Percentiles rank a stretch among this genome's conserved stretches.
These are phyloP conservation scores for Dipus sagitta DNA, from an alignment of 2,797 vertebrate genomes.

Conservation along the genomic window DNA sequence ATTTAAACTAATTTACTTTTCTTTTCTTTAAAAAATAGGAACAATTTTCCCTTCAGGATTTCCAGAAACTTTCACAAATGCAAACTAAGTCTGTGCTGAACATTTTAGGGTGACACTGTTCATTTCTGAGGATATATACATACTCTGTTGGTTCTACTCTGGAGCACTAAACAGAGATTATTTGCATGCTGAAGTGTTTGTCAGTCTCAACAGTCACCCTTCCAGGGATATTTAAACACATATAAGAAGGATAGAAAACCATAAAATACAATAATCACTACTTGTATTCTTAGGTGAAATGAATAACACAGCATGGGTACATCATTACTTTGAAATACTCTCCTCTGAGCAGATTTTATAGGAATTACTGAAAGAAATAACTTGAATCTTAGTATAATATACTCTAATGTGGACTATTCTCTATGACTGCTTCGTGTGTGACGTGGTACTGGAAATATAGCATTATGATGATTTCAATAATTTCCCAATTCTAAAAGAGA, in stretches of 20 bases:
- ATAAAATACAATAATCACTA: conserved; percentile 51
- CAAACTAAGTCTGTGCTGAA: not conserved
- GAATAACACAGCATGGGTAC: not conserved
- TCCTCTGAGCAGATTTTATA: conserved; percentile 49
- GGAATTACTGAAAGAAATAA: conserved; percentile 29
- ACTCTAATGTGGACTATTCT: not conserved
- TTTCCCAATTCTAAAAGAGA: not conserved
- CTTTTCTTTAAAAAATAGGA: not conserved
- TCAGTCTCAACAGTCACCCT: not conserved
- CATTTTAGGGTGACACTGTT: not conserved
- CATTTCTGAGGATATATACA: not conserved
- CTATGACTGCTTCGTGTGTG: not conserved
- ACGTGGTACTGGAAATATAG: not conserved
- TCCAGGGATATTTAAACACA: conserved; percentile 32
- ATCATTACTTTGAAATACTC: conserved; percentile 60
- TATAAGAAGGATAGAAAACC: not conserved
- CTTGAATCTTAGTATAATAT: not conserved
- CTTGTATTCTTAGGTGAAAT: conserved; percentile 58
- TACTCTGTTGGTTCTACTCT: not conserved
- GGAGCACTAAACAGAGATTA: not conserved
- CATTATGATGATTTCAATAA: not conserved
- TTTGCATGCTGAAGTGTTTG: not conserved
- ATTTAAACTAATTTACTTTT: not conserved
- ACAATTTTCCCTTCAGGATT: not conserved
- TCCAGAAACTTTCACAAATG: conserved; percentile 14